Conservation (phyloP, 2,797 vertebrate species). For the Babyrousa celebensis region DNA sequence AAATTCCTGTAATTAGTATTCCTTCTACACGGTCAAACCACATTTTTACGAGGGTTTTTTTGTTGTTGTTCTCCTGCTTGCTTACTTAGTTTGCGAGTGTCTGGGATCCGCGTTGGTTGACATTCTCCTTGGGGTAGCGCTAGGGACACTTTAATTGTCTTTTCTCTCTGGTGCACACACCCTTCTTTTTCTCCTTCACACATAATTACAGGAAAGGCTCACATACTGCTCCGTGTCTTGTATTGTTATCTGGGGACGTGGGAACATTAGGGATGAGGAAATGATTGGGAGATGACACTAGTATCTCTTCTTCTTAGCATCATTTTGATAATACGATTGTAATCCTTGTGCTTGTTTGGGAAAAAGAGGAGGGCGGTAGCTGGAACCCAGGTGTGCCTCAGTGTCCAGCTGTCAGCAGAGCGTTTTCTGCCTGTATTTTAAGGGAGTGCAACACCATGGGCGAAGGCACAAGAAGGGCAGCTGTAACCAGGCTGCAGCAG, state of each 20-base stretch:
- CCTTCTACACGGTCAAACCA: neutral
- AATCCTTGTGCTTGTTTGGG: neutral
- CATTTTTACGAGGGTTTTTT: neutral
- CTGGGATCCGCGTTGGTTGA: neutral
- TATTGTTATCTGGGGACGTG: neutral
- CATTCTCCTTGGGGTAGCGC: neutral
- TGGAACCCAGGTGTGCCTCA: neutral
- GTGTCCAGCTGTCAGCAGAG: neutral
- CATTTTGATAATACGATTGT: neutral
- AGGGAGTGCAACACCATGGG: neutral
- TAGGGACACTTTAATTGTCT: neutral
- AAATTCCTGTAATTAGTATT: conserved; percentile 39
- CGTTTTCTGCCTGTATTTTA: neutral
- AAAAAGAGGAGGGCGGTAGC: neutral
- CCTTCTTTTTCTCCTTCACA: neutral
- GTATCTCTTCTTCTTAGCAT: neutral
- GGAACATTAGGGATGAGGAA: neutral
- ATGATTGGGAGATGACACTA: neutral
- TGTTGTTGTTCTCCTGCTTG: rapidly evolving
- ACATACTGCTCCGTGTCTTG: neutral
- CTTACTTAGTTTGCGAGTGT: neutral
- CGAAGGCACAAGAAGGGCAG: neutral
- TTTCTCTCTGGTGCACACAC: neutral
- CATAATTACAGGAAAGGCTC: neutral
- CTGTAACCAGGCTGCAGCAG: neutral